Evolutionary conservation across 2,113 vertebrate species (phyloP).

Genomic region (Nycticorax nycticorax): DNA sequence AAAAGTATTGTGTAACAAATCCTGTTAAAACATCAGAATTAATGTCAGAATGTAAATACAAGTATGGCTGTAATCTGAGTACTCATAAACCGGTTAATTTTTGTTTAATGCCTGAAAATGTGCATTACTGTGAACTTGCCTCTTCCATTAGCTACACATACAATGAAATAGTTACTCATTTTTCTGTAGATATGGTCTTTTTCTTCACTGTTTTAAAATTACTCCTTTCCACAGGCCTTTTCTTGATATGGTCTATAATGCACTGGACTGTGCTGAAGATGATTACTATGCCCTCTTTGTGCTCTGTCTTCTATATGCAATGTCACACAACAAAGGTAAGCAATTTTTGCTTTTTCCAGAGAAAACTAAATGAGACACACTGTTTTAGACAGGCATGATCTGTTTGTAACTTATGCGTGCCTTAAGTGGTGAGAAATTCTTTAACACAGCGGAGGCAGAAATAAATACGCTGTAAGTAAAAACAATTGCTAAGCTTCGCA

Average conservation of each 20-base stretch:
- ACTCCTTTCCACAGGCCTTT: conserved; percentile 82
- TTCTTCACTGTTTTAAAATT: background rate
- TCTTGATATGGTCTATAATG: conserved; percentile 94
- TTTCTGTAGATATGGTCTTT: background rate
- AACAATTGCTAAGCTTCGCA: background rate
- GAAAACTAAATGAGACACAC: background rate
- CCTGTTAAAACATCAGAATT: background rate
- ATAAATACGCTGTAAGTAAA: background rate
- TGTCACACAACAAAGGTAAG: conserved; percentile 95
- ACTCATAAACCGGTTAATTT: background rate
- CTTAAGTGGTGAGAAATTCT: background rate
- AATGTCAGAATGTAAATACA: background rate
- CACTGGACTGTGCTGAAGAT: conserved; percentile 86
- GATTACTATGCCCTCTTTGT: conserved; percentile 98
- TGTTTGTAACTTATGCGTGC: background rate
- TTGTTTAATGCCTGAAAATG: background rate
- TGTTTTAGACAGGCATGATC: background rate
- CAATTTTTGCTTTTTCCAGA: background rate
- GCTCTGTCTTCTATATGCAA: conserved; percentile 93
- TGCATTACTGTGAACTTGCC: background rate
- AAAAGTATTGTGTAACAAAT: background rate
- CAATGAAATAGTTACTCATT: background rate
- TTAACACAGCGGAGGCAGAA: background rate
- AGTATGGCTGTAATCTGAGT: background rate
- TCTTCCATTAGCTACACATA: background rate